Evolutionary conservation across 2,113 vertebrate species (phyloP), one percentile per base, ranked within the genome.

Genomic region (Xenotilapia leptura): DNA sequence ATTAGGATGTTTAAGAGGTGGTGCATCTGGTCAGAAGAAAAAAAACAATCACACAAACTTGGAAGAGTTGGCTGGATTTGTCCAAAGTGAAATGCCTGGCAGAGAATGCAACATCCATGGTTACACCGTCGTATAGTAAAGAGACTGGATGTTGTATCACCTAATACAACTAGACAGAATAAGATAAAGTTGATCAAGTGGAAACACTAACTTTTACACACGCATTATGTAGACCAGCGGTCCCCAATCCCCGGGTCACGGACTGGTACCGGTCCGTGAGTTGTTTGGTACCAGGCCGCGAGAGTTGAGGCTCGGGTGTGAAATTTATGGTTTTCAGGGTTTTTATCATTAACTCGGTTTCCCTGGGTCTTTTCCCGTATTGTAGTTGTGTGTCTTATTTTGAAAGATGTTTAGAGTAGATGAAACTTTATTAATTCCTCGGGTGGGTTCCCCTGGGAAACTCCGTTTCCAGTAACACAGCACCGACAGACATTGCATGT

Each of bases 221-320:
- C 0, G 0, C 4, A 62, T 62, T 62, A 33, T 62, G 1, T 0
- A 62, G 58, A 62, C 31, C 31, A 36, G 14, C 3, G 5, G 3
- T 17, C 56, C 56, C 26, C 56, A 31, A 60, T 31, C 14, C 26
- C 56, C 2, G 1, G 26, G 26, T 31, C 56, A 60, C 14, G 3
- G 8, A 60, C 26, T 31, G 56, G 56, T 60, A 31, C 14, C 0
- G 1, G 26, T 31, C 56, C 3, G 5, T 60, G 56, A 60, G 28
- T 31, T 60, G 14, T 31, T 31, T 60, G 26, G 10, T 31, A 31
- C 26, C 14, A 31, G 26, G 26, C 26, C 0, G 5, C 0, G 14
- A 60, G 8, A 60, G 56, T 10, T 60, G 56, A 31, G 56, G 56
- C 28, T 31, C 8, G 2, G 14, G 56, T 60, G 14, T 60, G 28